A percentile compares a stretch with the other conserved stretches of the same genome.
phyloP scores from a whole-genome alignment of 2,888 invertebrate species.

The Sarcophaga variegata region DNA sequence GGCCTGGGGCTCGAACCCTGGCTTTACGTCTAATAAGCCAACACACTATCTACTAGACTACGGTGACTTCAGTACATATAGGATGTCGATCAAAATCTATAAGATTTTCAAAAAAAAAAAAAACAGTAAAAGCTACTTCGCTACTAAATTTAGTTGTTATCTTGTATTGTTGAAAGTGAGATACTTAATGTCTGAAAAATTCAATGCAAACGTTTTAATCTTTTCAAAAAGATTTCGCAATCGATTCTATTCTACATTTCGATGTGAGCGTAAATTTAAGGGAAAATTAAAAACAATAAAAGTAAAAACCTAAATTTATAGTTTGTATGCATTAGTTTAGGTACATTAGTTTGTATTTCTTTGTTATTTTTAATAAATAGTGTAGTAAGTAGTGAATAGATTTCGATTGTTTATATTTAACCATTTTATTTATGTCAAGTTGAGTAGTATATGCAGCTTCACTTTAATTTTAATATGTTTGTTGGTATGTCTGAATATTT shows the following conservation, averaged over 20 bases:
- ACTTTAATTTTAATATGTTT: not conserved
- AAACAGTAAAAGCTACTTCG: no score
- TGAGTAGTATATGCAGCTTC: not conserved
- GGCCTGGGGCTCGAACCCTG: no score
- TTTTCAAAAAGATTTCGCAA: not conserved
- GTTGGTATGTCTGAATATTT: not conserved
- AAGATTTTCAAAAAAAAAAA: no score
- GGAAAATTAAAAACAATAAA: not conserved
- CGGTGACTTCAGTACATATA: no score
- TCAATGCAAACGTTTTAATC: not conserved
- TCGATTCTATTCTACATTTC: not conserved
- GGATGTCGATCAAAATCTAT: no score
- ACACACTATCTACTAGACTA: no score
- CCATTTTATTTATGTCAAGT: not conserved
- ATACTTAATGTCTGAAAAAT: no score
- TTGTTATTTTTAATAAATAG: slow-evolving; percentile 14
- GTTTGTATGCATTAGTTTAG: slow-evolving; percentile 46
- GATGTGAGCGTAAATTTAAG: not conserved
- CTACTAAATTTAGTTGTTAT: no score
- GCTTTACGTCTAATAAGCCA: no score
- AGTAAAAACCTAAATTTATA: not conserved
- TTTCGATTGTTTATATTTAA: slow-evolving; percentile 33
- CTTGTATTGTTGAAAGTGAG: no score
- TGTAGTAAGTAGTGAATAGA: slow-evolving; percentile 28
- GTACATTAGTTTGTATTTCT: slow-evolving; percentile 58